These are phyloP conservation scores for Pegea sp. DNA, from an alignment of 23 tunicate genomes.

Conservation along the genomic window DNA sequence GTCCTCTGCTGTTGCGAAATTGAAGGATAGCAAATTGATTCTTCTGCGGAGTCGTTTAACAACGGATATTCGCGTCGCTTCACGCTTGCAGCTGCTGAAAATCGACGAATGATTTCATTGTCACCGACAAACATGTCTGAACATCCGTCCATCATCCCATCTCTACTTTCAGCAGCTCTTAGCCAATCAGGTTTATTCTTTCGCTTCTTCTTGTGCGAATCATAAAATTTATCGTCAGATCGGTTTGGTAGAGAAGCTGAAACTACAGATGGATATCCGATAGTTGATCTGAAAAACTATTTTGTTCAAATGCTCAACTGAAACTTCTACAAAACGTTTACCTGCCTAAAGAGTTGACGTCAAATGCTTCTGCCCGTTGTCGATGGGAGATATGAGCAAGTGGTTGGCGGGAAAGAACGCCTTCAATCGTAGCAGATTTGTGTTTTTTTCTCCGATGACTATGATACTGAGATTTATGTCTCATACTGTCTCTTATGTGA, in stretches of 20 bases:
- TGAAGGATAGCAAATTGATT: slow-evolving; percentile 71
- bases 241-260: slow-evolving; percentile 3
- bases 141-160: too few species aligned
- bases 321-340: too few species aligned
- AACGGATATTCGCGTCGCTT: slow-evolving; percentile 60
- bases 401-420: slow-evolving; percentile 31
- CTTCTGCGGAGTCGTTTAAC: slow-evolving; percentile 37
- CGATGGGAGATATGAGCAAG: slow-evolving; percentile 28
- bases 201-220: slow-evolving; percentile 7
- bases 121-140: too few species aligned
- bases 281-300: not conserved
- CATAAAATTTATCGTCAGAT: too few species aligned
- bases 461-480: not conserved
- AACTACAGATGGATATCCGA: not conserved
- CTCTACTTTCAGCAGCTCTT: slow-evolving; percentile 60
- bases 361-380: too few species aligned
- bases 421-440: not conserved
- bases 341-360: too few species aligned
- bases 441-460: not conserved
- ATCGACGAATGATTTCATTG: too few species aligned
- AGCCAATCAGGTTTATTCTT: slow-evolving; percentile 87
- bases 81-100: slow-evolving; percentile 17
- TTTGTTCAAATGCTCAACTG: too few species aligned
- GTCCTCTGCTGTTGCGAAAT: slow-evolving; percentile 23
- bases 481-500: slow-evolving; percentile 1